Evolutionary conservation across 2,797 vertebrate genomes (phyloP).

Genomic region (Mus caroli): DNA sequence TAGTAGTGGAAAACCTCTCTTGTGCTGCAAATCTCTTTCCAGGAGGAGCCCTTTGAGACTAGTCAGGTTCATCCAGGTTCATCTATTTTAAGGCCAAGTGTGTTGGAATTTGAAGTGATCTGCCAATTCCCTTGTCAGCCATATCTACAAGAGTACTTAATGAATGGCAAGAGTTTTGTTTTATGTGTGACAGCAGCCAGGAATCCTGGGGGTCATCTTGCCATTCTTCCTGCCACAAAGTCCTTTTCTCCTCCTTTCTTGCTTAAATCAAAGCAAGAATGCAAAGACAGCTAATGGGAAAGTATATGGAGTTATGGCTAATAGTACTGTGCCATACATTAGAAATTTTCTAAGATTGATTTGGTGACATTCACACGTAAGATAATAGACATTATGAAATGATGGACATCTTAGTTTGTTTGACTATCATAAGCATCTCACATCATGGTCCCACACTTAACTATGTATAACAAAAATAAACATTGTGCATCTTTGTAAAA

Average conservation of each 20-base stretch:
- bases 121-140: background rate
- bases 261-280: background rate
- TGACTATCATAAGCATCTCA: background rate
- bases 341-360: background rate
- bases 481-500: background rate
- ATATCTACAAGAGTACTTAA: background rate
- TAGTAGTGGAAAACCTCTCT: background rate
- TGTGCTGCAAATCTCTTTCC: background rate
- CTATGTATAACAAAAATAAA: background rate
- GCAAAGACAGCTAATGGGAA: background rate
- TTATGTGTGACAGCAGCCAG: background rate
- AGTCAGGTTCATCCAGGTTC: background rate
- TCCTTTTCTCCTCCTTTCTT: constrained; percentile 5
- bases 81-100: background rate
- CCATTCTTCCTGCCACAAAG: background rate
- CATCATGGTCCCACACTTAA: background rate
- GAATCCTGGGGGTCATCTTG: background rate
- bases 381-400: background rate
- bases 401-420: background rate
- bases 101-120: background rate
- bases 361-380: background rate
- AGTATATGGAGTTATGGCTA: background rate
- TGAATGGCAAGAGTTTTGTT: background rate
- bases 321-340: background rate
- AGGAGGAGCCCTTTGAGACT: background rate